Evolutionary conservation across 2,797 vertebrate species (phyloP).

Genomic region (Eutrigla gurnardus): DNA sequence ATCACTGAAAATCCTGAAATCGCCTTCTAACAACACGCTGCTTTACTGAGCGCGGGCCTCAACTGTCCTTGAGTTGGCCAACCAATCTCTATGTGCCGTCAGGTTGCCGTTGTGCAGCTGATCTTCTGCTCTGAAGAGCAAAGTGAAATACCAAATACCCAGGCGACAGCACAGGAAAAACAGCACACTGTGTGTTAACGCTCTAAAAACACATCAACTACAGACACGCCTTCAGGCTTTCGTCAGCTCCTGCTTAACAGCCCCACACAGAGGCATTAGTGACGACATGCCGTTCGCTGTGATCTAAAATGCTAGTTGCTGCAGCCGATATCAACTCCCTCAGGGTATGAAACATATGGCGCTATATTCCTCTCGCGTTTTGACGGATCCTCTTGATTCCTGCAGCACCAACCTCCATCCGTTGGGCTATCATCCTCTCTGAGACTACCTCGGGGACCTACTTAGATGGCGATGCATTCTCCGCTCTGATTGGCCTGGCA

Average conservation of each 20-base stretch:
- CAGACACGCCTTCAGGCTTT: conserved; percentile 45
- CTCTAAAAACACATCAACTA: conserved; percentile 35
- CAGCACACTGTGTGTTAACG: conserved; percentile 29
- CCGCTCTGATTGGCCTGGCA: conserved; percentile 69
- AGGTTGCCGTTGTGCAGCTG: conserved; percentile 25
- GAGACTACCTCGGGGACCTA: conserved; percentile 56
- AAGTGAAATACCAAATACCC: conserved; percentile 30
- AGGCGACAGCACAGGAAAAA: conserved; percentile 20
- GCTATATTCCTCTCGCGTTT: conserved; percentile 22
- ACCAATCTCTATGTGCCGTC: conserved; percentile 27
- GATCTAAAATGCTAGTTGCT: conserved; percentile 55
- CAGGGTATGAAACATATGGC: conserved; percentile 47
- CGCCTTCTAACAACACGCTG: conserved; percentile 4
- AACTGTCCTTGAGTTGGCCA: conserved; percentile 25
- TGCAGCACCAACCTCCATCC: conserved; percentile 49
- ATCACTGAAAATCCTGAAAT: not conserved
- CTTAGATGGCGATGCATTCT: conserved; percentile 54
- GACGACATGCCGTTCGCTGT: conserved; percentile 50
- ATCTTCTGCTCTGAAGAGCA: conserved; percentile 37
- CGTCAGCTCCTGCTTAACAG: conserved; percentile 52
- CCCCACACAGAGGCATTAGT: conserved; percentile 31
- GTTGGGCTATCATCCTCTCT: conserved; percentile 50
- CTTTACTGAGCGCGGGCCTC: not conserved
- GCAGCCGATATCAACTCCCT: conserved; percentile 42
- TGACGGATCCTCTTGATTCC: conserved; percentile 51